These are phyloP conservation scores for Caenorhabditis sp. DNA, from an alignment of 2,888 invertebrate genomes.

Conservation along the genomic window DNA sequence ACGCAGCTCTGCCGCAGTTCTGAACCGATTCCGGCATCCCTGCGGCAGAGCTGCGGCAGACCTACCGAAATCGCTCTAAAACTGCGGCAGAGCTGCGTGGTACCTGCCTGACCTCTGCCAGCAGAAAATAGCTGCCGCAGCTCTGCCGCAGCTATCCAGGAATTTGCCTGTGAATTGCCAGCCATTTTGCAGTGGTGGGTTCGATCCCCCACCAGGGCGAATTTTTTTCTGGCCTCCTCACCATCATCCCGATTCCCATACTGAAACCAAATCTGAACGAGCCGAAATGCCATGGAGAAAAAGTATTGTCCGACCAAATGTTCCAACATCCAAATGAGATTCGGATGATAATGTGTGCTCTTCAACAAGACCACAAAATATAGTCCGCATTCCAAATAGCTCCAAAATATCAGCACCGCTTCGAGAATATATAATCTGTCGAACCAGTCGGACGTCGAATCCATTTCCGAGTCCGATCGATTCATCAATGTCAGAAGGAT, in stretches of 20 bases:
- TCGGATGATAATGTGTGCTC: slow-evolving; percentile 44
- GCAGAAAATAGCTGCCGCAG: no score
- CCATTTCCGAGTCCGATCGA: slow-evolving; percentile 34
- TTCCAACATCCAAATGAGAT: slow-evolving; percentile 39
- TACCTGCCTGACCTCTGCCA: no score
- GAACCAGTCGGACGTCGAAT: slow-evolving; percentile 27
- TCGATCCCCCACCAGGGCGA: no score
- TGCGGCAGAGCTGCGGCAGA: no score
- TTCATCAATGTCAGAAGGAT: slow-evolving; percentile 38
- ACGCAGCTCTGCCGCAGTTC: no score
- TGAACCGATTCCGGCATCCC: no score
- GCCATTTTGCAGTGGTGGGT: no score
- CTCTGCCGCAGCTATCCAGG: no score
- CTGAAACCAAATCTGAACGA: slow-evolving; percentile 39
- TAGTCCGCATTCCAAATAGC: slow-evolving; percentile 42
- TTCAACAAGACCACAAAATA: slow-evolving; percentile 43
- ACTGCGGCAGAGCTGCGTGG: no score
- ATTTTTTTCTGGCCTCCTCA: slow-evolving; percentile 2
- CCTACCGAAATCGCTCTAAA: no score
- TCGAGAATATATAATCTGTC: slow-evolving; percentile 36
- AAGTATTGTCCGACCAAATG: slow-evolving; percentile 44
- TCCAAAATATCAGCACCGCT: slow-evolving; percentile 31
- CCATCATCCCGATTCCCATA: slow-evolving; percentile 35
- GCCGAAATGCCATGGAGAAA: slow-evolving; percentile 39
- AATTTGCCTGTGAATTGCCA: no score